Base-by-base conservation (phyloP, 2,888 invertebrate genomes). In the Euzetes globulus region DNA sequence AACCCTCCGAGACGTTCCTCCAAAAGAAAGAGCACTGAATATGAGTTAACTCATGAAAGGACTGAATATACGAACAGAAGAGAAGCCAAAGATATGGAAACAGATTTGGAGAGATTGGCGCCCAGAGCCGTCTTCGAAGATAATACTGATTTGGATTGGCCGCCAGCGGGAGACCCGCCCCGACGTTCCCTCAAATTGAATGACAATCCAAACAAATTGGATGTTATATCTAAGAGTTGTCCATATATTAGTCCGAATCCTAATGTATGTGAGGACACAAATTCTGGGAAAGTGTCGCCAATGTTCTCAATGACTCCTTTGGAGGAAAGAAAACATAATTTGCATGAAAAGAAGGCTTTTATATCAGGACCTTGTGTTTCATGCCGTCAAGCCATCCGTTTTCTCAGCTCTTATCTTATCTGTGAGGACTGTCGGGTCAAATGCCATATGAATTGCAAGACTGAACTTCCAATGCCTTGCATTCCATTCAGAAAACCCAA, bases 371-470 rank as follows among this genome's bases (percentile, higher is more conserved):
- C 86, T 0, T 94, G 94, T 82, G 88, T 87, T 0, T 88, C 89
- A 3, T 84, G 84, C 82, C 82, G 82, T 11, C 82, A 82, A 75
- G 80, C 81, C 77, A 91, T 96, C 78, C 88, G 89, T 79, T 96
- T 96, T 85, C 92, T 92, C 47, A 90, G 90, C 81, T 84, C 89
- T 55, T 91, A 89, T 2, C 84, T 90, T 77, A 91, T 91, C 82
- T 97, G 97, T 81, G 88, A 88, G 81, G 89, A 91, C 79, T 97
- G 96, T 80, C 87, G 90, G 37, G 88, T 91, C 52, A 88, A 89
- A 74, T 90, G 92, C 80, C 96, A 96, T 83, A 84, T 87, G 2
- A 91, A 92, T 81, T 97, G 96, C 81, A 90, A 90, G 81, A 88
- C 89, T 75, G 84, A 88, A 79, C 86, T 94, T 75, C 91, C 92